Base-by-base conservation (phyloP, 2,113 vertebrate species). In the Rhinoptilus africanus region DNA sequence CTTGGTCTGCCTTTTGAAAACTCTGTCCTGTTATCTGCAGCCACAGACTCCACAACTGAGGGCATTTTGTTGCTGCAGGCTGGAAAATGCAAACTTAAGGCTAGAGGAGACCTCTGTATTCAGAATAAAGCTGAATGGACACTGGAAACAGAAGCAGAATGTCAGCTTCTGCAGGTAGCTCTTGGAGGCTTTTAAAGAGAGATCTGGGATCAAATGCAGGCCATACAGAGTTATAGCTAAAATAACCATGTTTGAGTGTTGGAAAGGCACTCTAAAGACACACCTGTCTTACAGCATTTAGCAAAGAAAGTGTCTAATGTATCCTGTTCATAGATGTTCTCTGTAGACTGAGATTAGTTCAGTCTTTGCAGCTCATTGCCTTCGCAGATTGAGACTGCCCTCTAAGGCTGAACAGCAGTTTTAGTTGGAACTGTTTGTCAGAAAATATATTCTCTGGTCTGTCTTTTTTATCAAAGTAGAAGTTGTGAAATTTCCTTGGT, bases 51-150 rank as follows among this genome's bases (percentile, higher is more conserved):
- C 5, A 84, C 72, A 35, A 68, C 96, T 41, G 86, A 95, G 13
- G 97, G 97, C 11, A 48, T 80, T 39, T 54, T 99, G 62, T 59
- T 97, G 66, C 89, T 99, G 84, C 98, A 96, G 89, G 91, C 95
- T 54, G 99, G 98, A 43, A 93, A 81, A 1, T 99, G 98, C 96
- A 97, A 18, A 23, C 71, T 99, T 43, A 96, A 89, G 84, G 98
- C 98, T 35, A 95, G 76, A 34, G 97, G 96, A 62, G 94, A 97
- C 60, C 37, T 87, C 57, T 71, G 8, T 22, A 7, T 67, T 63
- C 92, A 76, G 67, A 96, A 96, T 72, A 96, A 74, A 79, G 80
- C 92, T 57, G 94, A 85, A 27, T 98, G 98, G 98, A 94, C 96
- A 4, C 97, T 98, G 98, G 94, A 97, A 91, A 64, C 98, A 22